Evolutionary conservation across 2,113 vertebrate genomes (phyloP), one percentile per base, ranked within the genome.

Genomic region (Triplophysa siluroides): DNA sequence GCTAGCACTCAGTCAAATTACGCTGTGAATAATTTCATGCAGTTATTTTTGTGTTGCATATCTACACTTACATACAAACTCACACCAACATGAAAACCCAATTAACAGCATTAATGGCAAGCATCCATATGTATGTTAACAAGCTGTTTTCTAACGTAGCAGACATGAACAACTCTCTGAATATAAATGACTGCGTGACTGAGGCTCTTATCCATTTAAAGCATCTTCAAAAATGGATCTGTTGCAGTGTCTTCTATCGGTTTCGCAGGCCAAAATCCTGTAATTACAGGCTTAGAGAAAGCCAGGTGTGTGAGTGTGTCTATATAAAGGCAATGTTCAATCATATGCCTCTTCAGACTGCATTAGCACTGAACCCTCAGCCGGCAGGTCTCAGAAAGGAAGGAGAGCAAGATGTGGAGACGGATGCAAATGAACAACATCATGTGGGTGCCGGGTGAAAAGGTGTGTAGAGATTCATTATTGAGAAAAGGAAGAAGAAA

Each of bases 231-330:
- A 70, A 70, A 8, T 5, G 16, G 45, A 56, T 47, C 16, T 0
- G 23, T 47, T 47, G n/a, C 19, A 75, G 41, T 3, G 16, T 75
- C 73, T 75, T 75, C 58, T 47, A 62, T 14, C 14, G 23, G 72
- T 62, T 75, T 63, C 23, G 23, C 26, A 43, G 41, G 21, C 58
- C 41, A 75, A 75, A 75, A 63, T 16, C 16, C 41, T 47, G 16
- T 63, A 63, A 75, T 75, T 75, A 75, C 73, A 62, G 41, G 21
- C 58, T 75, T 63, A n/a, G 13, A 75, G 73, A 75, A 75, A 45
- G 41, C 41, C 73, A 75, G 73, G 73, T 75, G 73, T 75, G 60
- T n/a, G 56, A 75, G 73, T 75, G 73, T 63, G 73, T 75, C 58
- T 41, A 75, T 75, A 75, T 75, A 75, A 75, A 75, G 41, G 41